Percentiles rank a stretch among this genome's conserved stretches.
phyloP scores from a whole-genome alignment of 2,113 vertebrate genomes.

The Dasyurus viverrinus region DNA sequence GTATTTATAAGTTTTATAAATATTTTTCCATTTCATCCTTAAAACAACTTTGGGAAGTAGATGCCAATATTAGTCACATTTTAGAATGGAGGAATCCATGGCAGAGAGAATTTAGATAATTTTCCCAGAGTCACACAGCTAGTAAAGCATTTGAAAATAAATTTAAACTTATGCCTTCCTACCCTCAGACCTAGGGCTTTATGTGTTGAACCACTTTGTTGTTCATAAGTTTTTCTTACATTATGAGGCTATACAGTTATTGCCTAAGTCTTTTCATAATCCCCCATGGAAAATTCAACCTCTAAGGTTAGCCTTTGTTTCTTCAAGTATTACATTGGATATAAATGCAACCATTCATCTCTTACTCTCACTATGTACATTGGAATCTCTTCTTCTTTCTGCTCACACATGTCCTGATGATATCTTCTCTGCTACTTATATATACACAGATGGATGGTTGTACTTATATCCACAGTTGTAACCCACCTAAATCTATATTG shows the following conservation, averaged over 20 bases:
- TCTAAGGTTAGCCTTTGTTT: neutral
- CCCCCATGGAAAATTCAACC: neutral
- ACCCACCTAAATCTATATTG: neutral
- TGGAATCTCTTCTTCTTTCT: neutral
- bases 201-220: neutral
- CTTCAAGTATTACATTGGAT: neutral
- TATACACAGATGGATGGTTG: too few species aligned
- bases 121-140: neutral
- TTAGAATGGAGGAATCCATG: neutral
- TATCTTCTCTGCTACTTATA: neutral
- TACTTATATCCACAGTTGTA: too few species aligned
- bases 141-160: neutral
- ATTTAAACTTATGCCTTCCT: neutral
- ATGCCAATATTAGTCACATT: neutral
- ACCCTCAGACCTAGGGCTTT: neutral
- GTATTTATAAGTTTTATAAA: neutral
- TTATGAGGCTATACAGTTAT: neutral
- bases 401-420: neutral
- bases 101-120: neutral
- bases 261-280: neutral
- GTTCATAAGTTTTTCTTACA: neutral
- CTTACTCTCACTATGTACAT: neutral
- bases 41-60: neutral
- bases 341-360: neutral
- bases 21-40: neutral